Percentiles rank a stretch among this genome's conserved stretches.
Evolutionary conservation across 2,797 vertebrate genomes (phyloP).

Genomic region (Phalloptychus januarius): DNA sequence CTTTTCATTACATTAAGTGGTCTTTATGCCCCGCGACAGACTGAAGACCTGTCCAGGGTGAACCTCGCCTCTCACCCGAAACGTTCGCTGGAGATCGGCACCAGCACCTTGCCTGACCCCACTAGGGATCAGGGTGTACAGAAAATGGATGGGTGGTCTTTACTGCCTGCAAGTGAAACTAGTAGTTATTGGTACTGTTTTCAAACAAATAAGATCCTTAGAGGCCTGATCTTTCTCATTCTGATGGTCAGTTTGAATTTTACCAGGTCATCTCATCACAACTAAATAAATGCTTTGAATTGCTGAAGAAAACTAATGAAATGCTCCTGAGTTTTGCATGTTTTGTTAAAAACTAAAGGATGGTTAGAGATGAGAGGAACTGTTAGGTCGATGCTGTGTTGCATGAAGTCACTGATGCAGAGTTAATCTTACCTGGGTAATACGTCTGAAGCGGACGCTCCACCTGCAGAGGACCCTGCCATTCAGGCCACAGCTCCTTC

Average conservation of each 20-base stretch:
- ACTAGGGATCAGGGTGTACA: too few relatives aligned
- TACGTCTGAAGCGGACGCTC: not conserved
- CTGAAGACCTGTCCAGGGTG: too few relatives aligned
- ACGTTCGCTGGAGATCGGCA: too few relatives aligned
- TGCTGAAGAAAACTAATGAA: not conserved
- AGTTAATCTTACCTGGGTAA: constrained; percentile 1
- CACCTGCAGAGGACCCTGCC: not conserved
- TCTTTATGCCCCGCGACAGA: too few relatives aligned
- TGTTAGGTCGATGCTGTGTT: not conserved
- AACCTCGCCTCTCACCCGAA: too few relatives aligned
- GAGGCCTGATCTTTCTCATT: not conserved
- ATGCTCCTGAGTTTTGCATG: not conserved
- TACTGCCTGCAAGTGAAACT: too few relatives aligned
- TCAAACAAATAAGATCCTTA: not conserved
- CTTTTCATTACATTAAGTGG: too few relatives aligned
- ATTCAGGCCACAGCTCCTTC: not conserved
- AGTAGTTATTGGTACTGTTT: not conserved
- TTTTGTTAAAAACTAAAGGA: not conserved
- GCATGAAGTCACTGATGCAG: not conserved
- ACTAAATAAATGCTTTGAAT: not conserved
- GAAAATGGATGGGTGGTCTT: too few relatives aligned
- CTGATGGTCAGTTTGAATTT: not conserved
- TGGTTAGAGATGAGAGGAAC: not conserved
- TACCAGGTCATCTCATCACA: not conserved
- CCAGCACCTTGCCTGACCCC: too few relatives aligned